A percentile compares a stretch with the other conserved stretches of the same genome.
These are phyloP conservation scores for Tetranychus truncatus DNA, from an alignment of 2,888 invertebrate species.

Conservation along the genomic window DNA sequence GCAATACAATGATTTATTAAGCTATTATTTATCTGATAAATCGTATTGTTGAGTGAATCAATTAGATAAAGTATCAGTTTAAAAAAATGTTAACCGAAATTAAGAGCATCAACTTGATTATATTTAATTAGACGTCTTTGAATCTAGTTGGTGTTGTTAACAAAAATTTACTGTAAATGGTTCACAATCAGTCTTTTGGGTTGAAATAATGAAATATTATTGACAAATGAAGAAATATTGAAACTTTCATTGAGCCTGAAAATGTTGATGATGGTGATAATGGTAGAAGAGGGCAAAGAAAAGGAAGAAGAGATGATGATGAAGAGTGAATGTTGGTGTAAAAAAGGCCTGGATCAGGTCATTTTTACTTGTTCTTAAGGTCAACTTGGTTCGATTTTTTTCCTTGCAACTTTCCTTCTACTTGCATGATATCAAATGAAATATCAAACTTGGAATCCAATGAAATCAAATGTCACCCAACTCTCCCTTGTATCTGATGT, in stretches of 20 bases:
- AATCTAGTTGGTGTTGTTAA: background rate
- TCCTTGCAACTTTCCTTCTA: too few relatives aligned
- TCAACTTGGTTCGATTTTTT: background rate
- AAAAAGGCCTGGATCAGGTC: background rate
- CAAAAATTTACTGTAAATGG: too few relatives aligned
- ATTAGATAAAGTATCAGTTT: too few relatives aligned
- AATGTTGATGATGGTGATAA: background rate
- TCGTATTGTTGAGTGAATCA: too few relatives aligned
- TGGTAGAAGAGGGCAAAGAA: background rate
- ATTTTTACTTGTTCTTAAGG: background rate
- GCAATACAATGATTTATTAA: too few relatives aligned
- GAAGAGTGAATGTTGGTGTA: background rate
- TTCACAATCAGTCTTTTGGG: background rate
- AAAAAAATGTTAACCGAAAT: background rate
- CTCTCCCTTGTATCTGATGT: background rate
- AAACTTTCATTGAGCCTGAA: constrained; percentile 1
- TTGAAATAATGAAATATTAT: background rate
- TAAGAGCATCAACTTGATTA: background rate
- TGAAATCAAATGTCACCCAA: background rate
- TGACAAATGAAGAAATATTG: background rate
- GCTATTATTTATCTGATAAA: too few relatives aligned
- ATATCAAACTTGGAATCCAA: background rate
- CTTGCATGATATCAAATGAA: background rate
- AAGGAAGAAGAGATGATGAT: background rate
- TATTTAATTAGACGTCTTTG: background rate